These are phyloP conservation scores for Periplaneta americana DNA, from an alignment of 1,140 invertebrate species.

Conservation along the genomic window DNA sequence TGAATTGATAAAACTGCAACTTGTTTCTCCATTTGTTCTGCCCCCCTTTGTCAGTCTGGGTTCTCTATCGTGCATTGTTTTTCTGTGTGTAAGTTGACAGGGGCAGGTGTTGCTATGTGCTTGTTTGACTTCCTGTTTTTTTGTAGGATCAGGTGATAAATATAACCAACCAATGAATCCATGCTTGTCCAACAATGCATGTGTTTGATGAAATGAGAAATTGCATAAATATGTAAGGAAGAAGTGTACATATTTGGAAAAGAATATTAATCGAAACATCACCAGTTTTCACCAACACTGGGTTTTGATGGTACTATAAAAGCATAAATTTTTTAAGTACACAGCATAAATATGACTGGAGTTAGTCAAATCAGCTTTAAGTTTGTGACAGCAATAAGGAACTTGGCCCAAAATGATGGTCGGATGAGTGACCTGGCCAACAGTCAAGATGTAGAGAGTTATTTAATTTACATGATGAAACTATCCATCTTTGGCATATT, in stretches of 20 bases:
- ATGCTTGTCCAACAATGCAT: conserved; percentile 25
- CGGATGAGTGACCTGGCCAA: background rate
- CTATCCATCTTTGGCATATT: background rate
- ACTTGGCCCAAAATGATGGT: background rate
- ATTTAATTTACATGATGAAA: background rate
- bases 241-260: conserved; percentile 12
- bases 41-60: background rate
- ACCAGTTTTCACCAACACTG: background rate
- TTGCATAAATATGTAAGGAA: background rate
- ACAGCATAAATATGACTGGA: background rate
- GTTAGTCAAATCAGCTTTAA: background rate
- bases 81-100: conserved; percentile 5
- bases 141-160: conserved; percentile 10
- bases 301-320: background rate
- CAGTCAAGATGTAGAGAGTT: background rate
- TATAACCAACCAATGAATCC: conserved; percentile 19
- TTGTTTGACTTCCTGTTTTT: conserved; percentile 18
- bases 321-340: background rate
- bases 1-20: conserved; percentile 1
- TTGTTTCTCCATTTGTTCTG: conserved; percentile 8
- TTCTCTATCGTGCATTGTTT: background rate
- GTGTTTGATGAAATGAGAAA: conserved; percentile 21
- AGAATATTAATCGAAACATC: background rate
- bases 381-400: background rate
- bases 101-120: conserved; percentile 18